These are phyloP conservation scores for Micropoecilia bifurca DNA, from an alignment of 2,797 vertebrate species.

Conservation along the genomic window DNA sequence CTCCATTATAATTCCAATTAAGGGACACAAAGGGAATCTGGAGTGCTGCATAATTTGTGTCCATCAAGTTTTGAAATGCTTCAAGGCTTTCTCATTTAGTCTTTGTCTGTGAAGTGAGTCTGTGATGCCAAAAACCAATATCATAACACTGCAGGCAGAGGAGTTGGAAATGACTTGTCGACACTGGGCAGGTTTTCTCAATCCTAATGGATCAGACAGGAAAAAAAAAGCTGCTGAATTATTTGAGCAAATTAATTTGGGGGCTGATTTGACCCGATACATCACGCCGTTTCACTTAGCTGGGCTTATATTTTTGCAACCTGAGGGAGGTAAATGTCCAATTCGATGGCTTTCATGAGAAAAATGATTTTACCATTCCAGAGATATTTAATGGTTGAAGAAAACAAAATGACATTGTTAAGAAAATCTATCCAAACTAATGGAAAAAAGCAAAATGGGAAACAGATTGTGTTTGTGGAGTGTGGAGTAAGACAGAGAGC, in stretches of 20 bases:
- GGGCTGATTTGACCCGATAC: conserved; percentile 20
- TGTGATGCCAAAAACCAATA: conserved; percentile 67
- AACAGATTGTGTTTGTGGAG: background rate
- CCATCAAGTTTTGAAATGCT: conserved; percentile 81
- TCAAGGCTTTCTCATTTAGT: conserved; percentile 76
- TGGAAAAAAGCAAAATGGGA: background rate
- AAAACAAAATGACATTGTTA: background rate
- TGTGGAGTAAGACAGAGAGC: background rate
- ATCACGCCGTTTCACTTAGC: conserved; percentile 20
- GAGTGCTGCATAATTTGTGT: conserved; percentile 79
- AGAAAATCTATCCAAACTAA: background rate
- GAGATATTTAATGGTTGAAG: background rate
- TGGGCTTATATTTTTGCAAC: conserved; percentile 20
- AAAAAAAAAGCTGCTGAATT: conserved; percentile 40
- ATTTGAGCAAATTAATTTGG: conserved; percentile 43
- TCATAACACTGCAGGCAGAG: conserved; percentile 69
- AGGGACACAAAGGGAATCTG: conserved; percentile 77
- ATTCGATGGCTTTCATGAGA: conserved; percentile 25
- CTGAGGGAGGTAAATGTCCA: conserved; percentile 9
- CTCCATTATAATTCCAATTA: conserved; percentile 82
- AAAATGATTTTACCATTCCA: background rate
- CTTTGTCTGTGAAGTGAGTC: conserved; percentile 76
- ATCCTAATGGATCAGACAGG: conserved; percentile 50
- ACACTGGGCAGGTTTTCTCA: conserved; percentile 51
- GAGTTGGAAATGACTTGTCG: conserved; percentile 74